These are phyloP conservation scores for Acrossocheilus wenchowensis DNA, from an alignment of 2,797 vertebrate species.

Conservation along the genomic window DNA sequence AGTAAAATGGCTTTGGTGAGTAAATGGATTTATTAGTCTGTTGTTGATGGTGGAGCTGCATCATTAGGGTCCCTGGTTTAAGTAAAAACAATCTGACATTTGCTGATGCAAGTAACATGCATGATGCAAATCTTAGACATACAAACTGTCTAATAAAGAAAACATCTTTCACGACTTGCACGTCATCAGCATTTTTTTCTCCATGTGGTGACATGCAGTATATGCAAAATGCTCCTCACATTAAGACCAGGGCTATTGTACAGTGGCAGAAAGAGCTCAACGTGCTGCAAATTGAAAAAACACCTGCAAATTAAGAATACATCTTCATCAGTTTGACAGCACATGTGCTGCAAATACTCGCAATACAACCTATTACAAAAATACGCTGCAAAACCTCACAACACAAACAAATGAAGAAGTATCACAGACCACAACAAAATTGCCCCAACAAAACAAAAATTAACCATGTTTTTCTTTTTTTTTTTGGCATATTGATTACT, in stretches of 20 bases:
- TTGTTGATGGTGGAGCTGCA: background rate
- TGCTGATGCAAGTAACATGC: background rate
- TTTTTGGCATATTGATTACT: too few species aligned
- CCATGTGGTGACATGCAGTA: background rate
- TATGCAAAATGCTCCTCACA: background rate
- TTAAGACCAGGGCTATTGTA: background rate
- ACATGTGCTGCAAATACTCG: too few species aligned
- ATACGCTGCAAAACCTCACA: too few species aligned
- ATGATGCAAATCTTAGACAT: constrained; percentile 1
- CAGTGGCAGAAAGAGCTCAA: background rate
- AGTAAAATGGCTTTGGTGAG: constrained; percentile 2
- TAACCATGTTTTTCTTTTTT: too few species aligned
- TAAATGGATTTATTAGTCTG: background rate
- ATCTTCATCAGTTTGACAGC: background rate
- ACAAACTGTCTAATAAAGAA: background rate
- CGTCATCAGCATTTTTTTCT: background rate
- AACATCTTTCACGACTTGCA: background rate
- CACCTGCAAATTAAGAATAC: background rate
- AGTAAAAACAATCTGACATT: background rate
- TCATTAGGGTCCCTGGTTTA: background rate
- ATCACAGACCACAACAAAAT: too few species aligned
- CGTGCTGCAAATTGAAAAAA: too few species aligned
- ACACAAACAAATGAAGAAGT: too few species aligned
- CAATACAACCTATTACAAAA: too few species aligned
- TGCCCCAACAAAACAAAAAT: too few species aligned